Evolutionary conservation across 2,888 invertebrate genomes (phyloP).

Genomic region (Scaptomyza tumidula): DNA sequence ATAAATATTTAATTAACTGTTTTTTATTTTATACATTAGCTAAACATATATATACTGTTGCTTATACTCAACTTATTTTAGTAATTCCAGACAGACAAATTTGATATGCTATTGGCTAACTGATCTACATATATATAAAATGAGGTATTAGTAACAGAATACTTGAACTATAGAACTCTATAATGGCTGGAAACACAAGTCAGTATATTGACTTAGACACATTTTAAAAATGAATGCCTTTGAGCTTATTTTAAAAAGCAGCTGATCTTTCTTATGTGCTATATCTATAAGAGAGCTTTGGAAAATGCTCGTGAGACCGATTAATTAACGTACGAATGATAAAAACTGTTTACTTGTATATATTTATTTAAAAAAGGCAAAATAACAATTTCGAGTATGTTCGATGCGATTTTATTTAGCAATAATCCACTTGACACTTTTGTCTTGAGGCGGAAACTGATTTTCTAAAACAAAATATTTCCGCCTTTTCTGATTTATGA

Average conservation of each 20-base stretch:
- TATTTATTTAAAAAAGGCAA: slow-evolving; percentile 6
- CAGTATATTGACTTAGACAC: no score
- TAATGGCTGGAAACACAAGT: no score
- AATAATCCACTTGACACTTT: no score
- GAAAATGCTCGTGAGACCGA: slow-evolving; percentile 3
- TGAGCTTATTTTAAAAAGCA: not conserved
- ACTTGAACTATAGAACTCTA: not conserved
- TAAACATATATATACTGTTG: no score
- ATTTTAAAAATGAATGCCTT: not conserved
- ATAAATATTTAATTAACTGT: not conserved
- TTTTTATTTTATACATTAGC: not conserved
- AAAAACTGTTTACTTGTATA: slow-evolving; percentile 21
- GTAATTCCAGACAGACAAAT: no score
- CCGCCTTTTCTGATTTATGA: slow-evolving; percentile 35
- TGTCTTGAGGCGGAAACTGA: not conserved
- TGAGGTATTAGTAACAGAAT: no score
- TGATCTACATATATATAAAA: no score
- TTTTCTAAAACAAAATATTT: slow-evolving; percentile 29
- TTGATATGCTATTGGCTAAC: no score
- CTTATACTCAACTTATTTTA: no score
- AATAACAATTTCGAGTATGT: slow-evolving; percentile 6
- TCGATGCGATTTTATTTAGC: slow-evolving; percentile 3
- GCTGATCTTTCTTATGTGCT: not conserved
- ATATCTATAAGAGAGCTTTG: not conserved
- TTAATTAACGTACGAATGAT: slow-evolving; percentile 39